phyloP scores from a whole-genome alignment of 2,888 invertebrate species.

The Parthenolecanium corni region DNA sequence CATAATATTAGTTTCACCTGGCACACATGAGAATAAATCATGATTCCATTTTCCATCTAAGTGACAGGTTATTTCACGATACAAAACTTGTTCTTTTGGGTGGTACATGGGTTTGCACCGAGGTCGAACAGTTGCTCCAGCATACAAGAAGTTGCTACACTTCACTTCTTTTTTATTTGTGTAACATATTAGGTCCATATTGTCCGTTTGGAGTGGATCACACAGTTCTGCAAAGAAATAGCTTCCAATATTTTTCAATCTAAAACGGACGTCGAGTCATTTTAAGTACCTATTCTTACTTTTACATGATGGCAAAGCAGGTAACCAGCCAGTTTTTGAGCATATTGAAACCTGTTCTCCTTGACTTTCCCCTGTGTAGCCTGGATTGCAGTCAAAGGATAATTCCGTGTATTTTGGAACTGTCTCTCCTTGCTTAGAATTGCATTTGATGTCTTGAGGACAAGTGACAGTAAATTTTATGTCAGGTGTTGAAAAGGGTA shows the following conservation, averaged over 20 bases:
- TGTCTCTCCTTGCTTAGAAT: no score
- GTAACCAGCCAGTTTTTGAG: not conserved
- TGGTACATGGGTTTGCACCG: not conserved
- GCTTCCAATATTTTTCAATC: not conserved
- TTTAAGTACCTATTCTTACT: not conserved
- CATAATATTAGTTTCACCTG: not conserved
- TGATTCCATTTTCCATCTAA: constrained; percentile 11
- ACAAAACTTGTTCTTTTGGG: not conserved
- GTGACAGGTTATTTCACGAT: constrained; percentile 11
- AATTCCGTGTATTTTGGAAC: not conserved
- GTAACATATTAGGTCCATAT: not conserved
- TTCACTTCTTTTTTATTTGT: not conserved
- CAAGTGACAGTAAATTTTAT: no score
- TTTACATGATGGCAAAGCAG: not conserved
- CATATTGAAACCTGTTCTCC: not conserved
- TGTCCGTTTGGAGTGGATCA: not conserved
- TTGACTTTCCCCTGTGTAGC: not conserved
- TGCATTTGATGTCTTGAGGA: no score
- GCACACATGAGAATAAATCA: not conserved
- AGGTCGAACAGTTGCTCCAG: not conserved
- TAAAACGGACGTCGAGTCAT: no score
- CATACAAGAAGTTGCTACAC: not conserved
- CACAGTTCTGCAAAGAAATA: constrained; percentile 3
- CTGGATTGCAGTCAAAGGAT: not conserved
- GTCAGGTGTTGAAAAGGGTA: no score